Conservation (phyloP, 2,113 vertebrate species). For the Nerophis lumbriciformis region DNA sequence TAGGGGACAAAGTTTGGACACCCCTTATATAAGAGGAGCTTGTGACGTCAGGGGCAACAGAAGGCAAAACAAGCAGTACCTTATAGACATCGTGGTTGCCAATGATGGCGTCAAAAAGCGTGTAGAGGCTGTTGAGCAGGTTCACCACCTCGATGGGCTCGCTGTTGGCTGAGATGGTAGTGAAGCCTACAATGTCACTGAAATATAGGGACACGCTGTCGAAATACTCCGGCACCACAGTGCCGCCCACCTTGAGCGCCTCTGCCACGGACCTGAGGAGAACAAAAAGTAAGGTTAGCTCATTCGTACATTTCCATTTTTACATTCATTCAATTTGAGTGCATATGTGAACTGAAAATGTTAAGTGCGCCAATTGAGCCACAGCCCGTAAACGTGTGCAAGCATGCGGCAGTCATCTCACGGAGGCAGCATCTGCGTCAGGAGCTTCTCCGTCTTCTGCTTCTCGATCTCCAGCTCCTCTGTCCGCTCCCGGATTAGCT, state of each 20-base stretch:
- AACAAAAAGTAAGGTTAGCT: too few species aligned
- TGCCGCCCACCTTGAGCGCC: constrained; percentile 66
- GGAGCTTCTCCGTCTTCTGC: constrained; percentile 78
- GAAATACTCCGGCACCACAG: constrained; percentile 73
- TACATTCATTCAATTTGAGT: too few species aligned
- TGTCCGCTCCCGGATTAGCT: constrained; percentile 76
- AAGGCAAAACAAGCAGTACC: constrained; percentile 34
- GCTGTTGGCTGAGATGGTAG: constrained; percentile 77
- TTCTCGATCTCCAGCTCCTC: constrained; percentile 80
- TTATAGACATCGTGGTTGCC: constrained; percentile 79
- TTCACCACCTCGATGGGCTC: constrained; percentile 80
- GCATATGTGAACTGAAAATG: too few species aligned
- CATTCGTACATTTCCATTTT: too few species aligned
- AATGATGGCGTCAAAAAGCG: constrained; percentile 76
- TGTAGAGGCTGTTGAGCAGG: constrained; percentile 80
- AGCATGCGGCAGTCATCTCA: constrained; percentile 36
- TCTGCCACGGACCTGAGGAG: constrained; percentile 72
- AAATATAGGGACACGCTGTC: constrained; percentile 76
- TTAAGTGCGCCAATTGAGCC: too few species aligned
- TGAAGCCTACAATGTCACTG: constrained; percentile 80
- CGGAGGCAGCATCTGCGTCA: constrained; percentile 77
- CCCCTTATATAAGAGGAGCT: too few species aligned
- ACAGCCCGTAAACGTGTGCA: too few species aligned
- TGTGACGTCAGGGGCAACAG: neutral
- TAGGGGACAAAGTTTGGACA: too few species aligned